phyloP scores from a whole-genome alignment of 2,888 invertebrate genomes.

The Synanthedon andrenaeformis region DNA sequence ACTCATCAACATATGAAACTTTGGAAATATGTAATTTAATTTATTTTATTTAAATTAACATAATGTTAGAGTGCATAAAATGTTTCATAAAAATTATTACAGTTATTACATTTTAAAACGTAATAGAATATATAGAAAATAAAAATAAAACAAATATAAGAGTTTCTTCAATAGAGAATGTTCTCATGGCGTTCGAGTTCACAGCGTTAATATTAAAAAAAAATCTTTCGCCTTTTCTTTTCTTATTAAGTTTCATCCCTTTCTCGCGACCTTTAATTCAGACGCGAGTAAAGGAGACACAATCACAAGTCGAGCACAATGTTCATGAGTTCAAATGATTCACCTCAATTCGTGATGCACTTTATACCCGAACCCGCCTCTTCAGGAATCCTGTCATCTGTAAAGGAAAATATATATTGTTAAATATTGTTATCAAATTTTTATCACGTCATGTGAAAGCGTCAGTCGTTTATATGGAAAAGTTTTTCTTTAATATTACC shows the following conservation, averaged over 20 bases:
- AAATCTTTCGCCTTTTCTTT: slow-evolving; percentile 41
- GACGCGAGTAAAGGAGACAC: slow-evolving; percentile 24
- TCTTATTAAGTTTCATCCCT: slow-evolving; percentile 13
- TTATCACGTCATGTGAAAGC: too few species aligned
- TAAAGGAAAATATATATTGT: slow-evolving; percentile 17
- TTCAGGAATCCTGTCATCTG: slow-evolving; percentile 67
- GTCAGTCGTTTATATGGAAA: too few species aligned
- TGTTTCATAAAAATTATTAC: too few species aligned
- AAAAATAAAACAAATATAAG: too few species aligned
- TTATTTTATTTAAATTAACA: too few species aligned
- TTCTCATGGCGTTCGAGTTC: slow-evolving; percentile 37
- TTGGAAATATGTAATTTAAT: too few species aligned
- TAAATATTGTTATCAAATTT: too few species aligned
- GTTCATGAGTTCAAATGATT: slow-evolving; percentile 28
- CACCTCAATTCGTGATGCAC: slow-evolving; percentile 54
- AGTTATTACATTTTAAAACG: too few species aligned
- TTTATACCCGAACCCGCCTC: slow-evolving; percentile 47
- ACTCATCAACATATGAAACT: too few species aligned
- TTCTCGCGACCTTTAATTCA: slow-evolving; percentile 22
- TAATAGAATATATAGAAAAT: too few species aligned
- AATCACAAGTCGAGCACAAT: slow-evolving; percentile 45
- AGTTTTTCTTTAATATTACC: too few species aligned
- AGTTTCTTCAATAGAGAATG: slow-evolving; percentile 19
- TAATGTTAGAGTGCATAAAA: too few species aligned
- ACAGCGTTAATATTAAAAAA: slow-evolving; percentile 59